phyloP scores from a whole-genome alignment of 2,113 vertebrate genomes.

The Atlantisia rogersi region DNA sequence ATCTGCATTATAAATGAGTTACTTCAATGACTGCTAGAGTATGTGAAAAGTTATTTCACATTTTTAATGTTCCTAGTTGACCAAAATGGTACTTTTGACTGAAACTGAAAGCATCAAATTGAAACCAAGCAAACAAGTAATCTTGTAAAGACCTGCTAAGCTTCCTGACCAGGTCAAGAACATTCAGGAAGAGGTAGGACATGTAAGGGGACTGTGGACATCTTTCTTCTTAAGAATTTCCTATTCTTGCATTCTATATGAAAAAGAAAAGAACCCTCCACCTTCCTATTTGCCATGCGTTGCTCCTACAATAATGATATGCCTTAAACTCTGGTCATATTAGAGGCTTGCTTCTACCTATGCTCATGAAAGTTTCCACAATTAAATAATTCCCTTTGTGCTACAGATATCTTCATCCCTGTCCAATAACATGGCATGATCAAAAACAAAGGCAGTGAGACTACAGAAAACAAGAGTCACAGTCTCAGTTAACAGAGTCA shows the following conservation, averaged over 20 bases:
- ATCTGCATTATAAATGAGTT: not conserved
- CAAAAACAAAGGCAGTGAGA: not conserved
- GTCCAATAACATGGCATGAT: not conserved
- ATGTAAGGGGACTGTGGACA: not conserved
- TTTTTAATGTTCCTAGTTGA: not conserved
- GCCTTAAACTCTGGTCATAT: not conserved
- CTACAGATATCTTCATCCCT: not conserved
- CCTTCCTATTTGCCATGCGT: not conserved
- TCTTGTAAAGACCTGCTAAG: not conserved
- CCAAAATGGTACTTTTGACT: not conserved
- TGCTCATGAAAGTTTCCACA: not conserved
- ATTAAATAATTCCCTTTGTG: not conserved
- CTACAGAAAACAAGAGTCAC: not conserved
- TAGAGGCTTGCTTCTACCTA: not conserved
- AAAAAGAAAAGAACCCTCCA: not conserved
- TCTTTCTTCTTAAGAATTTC: not conserved
- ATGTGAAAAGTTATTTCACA: not conserved
- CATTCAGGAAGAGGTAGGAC: not conserved
- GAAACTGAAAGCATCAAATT: not conserved
- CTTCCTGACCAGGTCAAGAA: not conserved
- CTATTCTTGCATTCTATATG: not conserved
- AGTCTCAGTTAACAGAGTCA: not conserved
- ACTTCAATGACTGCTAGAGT: not conserved
- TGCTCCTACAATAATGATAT: not conserved
- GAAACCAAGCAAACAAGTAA: not conserved